These are phyloP conservation scores for Diogma glabrata DNA, from an alignment of 2,888 invertebrate species.

Conservation along the genomic window DNA sequence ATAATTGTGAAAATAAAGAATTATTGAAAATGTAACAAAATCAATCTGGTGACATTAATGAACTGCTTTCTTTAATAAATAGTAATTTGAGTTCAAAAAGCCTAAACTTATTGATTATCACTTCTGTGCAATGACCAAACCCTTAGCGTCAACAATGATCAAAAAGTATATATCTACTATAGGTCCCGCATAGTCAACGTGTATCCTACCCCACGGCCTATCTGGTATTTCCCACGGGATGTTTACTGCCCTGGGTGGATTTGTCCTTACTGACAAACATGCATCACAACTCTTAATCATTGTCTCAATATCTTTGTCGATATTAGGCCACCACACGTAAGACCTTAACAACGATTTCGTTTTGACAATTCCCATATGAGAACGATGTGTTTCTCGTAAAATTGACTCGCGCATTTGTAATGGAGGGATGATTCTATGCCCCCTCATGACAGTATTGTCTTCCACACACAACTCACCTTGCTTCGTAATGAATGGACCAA, in stretches of 20 bases:
- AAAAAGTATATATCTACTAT: background rate
- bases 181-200: background rate
- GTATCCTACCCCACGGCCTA: background rate
- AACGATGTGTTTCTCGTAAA: background rate
- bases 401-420: background rate
- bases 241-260: background rate
- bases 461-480: no score
- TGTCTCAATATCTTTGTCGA: background rate
- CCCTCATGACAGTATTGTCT: no score
- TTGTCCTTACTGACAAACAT: conserved; percentile 3
- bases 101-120: no score
- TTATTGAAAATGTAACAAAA: no score
- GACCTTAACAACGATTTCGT: background rate
- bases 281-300: background rate
- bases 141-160: background rate
- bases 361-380: conserved; percentile 2
- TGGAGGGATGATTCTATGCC: background rate
- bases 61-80: no score
- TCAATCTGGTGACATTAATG: no score
- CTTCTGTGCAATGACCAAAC: background rate
- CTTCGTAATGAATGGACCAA: no score
- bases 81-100: no score
- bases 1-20: no score
- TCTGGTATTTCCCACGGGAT: background rate
- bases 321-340: background rate